Conservation (phyloP, 2,888 invertebrate genomes). For the Leptinotarsa tumamoca region DNA sequence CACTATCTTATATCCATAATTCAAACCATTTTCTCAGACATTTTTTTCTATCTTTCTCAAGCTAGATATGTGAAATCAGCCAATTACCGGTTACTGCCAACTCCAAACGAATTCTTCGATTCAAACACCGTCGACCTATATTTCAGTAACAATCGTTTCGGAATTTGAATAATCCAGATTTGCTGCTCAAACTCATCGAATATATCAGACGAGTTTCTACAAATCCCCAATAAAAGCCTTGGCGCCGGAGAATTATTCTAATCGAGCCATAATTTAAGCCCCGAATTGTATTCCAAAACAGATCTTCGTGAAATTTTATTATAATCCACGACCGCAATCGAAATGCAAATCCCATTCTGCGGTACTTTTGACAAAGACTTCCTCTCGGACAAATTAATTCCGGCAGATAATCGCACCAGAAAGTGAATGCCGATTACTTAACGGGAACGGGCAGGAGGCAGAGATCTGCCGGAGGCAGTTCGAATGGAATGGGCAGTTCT, state of each 20-base stretch:
- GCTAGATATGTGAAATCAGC: not conserved
- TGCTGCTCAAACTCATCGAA: slow-evolving; percentile 9
- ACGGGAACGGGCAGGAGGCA: not conserved
- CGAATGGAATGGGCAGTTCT: slow-evolving; percentile 8
- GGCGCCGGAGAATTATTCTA: slow-evolving; percentile 31
- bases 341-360: slow-evolving; percentile 45
- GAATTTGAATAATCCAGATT: slow-evolving; percentile 13
- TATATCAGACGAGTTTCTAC: slow-evolving; percentile 10
- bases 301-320: slow-evolving; percentile 46
- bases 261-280: slow-evolving; percentile 42
- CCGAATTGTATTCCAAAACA: slow-evolving; percentile 49
- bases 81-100: not conserved
- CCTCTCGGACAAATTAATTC: slow-evolving; percentile 48
- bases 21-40: too few species aligned
- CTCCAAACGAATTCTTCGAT: not conserved
- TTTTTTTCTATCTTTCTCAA: too few species aligned
- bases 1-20: too few species aligned
- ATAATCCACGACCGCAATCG: slow-evolving; percentile 45
- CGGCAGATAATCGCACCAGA: slow-evolving; percentile 45
- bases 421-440: slow-evolving; percentile 49
- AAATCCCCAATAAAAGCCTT: slow-evolving; percentile 11
- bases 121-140: not conserved
- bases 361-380: slow-evolving; percentile 48
- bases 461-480: slow-evolving; percentile 15
- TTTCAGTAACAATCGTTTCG: not conserved